Conservation (phyloP, 2,888 invertebrate species). For the Hofmannophila pseudospretella region DNA sequence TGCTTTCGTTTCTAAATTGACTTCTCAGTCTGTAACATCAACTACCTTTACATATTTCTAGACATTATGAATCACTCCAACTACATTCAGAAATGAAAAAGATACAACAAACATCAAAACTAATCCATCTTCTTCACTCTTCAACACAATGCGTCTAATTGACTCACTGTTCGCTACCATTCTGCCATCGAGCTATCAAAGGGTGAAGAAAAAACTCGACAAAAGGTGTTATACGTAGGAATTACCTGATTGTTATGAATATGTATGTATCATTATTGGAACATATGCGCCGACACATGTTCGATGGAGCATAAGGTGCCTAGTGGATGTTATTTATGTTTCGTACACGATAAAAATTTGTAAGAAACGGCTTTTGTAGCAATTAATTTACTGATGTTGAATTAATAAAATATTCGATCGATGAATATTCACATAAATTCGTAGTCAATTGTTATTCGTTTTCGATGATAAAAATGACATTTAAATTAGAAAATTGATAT, state of each 20-base stretch:
- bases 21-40: too few relatives aligned
- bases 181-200: conserved; percentile 41
- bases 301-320: conserved; percentile 51
- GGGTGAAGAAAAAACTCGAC: conserved; percentile 51
- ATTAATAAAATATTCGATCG: neutral
- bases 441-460: too few relatives aligned
- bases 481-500: too few relatives aligned
- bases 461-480: too few relatives aligned
- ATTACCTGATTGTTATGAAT: conserved; percentile 58
- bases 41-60: too few relatives aligned
- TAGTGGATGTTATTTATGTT: conserved; percentile 36
- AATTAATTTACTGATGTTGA: conserved; percentile 22
- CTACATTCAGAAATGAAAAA: conserved; percentile 18
- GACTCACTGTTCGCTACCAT: conserved; percentile 53
- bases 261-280: conserved; percentile 49
- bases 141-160: conserved; percentile 46
- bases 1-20: too few relatives aligned
- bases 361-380: conserved; percentile 36
- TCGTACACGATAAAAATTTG: conserved; percentile 40
- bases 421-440: too few relatives aligned
- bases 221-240: conserved; percentile 54
- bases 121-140: conserved; percentile 35
- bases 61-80: neutral
- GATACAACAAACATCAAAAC: conserved; percentile 17
- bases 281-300: conserved; percentile 67